Evolutionary conservation across 2,888 invertebrate species (phyloP).

Genomic region (Rhabditoides inermis): DNA sequence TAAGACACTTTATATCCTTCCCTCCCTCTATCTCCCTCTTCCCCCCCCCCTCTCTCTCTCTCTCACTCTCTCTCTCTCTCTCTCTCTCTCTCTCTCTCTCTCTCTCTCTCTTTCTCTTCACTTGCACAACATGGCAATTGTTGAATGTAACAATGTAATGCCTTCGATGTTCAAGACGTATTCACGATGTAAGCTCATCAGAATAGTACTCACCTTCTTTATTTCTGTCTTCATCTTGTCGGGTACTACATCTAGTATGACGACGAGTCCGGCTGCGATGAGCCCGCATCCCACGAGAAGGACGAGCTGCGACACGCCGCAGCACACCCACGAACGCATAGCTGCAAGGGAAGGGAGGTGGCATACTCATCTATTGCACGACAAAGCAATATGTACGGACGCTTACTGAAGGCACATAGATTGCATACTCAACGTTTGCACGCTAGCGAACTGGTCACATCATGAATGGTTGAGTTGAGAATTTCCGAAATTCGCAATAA

Average conservation of each 20-base stretch:
- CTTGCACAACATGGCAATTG: not conserved
- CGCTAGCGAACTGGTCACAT: too few species aligned
- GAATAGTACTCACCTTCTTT: conserved; percentile 18
- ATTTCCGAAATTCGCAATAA: too few species aligned
- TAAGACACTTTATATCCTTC: too few species aligned
- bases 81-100: not conserved
- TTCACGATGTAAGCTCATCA: not conserved
- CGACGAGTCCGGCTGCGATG: conserved; percentile 29
- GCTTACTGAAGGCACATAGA: too few species aligned
- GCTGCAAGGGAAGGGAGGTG: too few species aligned
- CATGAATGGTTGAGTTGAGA: too few species aligned
- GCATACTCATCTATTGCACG: too few species aligned
- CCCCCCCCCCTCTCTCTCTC: not conserved
- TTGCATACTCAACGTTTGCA: too few species aligned
- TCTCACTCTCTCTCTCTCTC: not conserved
- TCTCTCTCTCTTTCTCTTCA: not conserved
- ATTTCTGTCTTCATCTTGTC: conserved; percentile 18
- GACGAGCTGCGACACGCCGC: conserved; percentile 6
- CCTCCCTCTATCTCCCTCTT: not conserved
- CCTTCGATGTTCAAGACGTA: not conserved
- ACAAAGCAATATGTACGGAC: too few species aligned
- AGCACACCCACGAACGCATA: conserved; percentile 6
- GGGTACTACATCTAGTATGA: conserved; percentile 26
- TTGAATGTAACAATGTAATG: not conserved
- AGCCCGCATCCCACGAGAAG: conserved; percentile 23